Base-by-base conservation (phyloP, 2,113 vertebrate genomes). In the Sprattus sprattus region DNA sequence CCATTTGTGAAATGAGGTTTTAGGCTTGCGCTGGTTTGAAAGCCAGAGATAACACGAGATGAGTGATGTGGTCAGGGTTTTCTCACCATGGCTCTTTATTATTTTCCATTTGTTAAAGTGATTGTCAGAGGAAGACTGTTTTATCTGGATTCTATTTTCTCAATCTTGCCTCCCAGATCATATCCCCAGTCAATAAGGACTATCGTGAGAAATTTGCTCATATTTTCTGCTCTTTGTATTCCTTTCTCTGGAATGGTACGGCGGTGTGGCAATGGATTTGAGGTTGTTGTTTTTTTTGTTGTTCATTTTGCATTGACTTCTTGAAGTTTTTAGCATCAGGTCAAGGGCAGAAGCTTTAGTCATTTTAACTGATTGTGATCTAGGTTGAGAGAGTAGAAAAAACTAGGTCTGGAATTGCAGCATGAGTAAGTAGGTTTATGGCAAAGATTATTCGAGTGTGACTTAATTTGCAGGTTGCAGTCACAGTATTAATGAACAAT, bases 401-500 rank as follows among this genome's bases (percentile, higher is more conserved):
- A 64, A n/a, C 57, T n/a, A 9, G 25, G 64, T 32, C 64, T 71
- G 84, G 50, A 46, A 84, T 85, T 71, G 1, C 64, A 84, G 20
- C 46, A 87, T 88, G 11, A 86, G 50, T 85, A 86, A 25, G 46
- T 25, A 82, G 52, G 92, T 93, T 91, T 95, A 93, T 93, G 94
- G 94, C 94, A 94, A 94, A 96, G 95, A 92, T 96, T 92, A 94
- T 91, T 94, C 94, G 93, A 95, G 95, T 93, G 94, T 92, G 93
- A 95, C 95, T 96, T 95, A 92, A 96, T 97, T 97, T 96, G 94
- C 95, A 94, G 93, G 94, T 94, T 94, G 94, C 95, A 71, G 95
- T 94, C 94, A 94, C 90, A 91, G 93, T 94, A 95, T 96, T 96
- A 97, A 97, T 95, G 95, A 96, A 95, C 95, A 96, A 96, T 97